Base-by-base conservation (phyloP, 1,140 invertebrate species). In the Achatina immaculata region DNA sequence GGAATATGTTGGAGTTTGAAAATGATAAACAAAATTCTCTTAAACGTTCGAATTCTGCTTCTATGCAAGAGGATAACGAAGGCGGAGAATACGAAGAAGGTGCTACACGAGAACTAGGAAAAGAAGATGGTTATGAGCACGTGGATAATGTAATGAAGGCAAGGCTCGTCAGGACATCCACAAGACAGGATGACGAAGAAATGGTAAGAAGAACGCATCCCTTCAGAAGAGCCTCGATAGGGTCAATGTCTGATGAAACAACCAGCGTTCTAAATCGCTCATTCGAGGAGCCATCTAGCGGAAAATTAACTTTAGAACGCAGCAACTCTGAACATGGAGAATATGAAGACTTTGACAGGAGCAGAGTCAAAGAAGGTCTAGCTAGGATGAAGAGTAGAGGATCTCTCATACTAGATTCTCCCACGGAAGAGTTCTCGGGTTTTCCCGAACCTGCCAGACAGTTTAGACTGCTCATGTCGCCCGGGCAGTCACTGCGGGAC, bases 111-210 rank as follows among this genome's bases (percentile, higher is more conserved):
- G 28, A 31, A 4, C n/a, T n/a, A n/a, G n/a, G 34, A 11, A 24
- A 45, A 48, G 72, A 28, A 14, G 72, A 51, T 4, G 72, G 31
- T 51, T 9, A 19, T 21, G 45, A 14, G n/a, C n/a, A n/a, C n/a
- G n/a, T n/a, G n/a, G n/a, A n/a, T n/a, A n/a, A n/a, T n/a, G 51
- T 45, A 40, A 78, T 68, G 55, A 78, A 78, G 36, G n/a, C 76
- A 1, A 43, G 31, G 14, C 51, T 78, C 28, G 34, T 42, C 16
- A 43, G 76, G 45, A 78, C 76, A 0, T 78, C 76, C 2, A 76
- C 74, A 3, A 55, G 51, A 24, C 48, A 55, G 43, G 31, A 58
- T 21, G 65, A 66, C 45, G 78, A 51, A n/a, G 65, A 51, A 14
- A 28, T 80, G 3, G 1, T 62, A 3, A 31, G 28, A 3, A 6